Conservation (phyloP, 2,797 vertebrate species). For the Microctenopoma steveboyesi region DNA sequence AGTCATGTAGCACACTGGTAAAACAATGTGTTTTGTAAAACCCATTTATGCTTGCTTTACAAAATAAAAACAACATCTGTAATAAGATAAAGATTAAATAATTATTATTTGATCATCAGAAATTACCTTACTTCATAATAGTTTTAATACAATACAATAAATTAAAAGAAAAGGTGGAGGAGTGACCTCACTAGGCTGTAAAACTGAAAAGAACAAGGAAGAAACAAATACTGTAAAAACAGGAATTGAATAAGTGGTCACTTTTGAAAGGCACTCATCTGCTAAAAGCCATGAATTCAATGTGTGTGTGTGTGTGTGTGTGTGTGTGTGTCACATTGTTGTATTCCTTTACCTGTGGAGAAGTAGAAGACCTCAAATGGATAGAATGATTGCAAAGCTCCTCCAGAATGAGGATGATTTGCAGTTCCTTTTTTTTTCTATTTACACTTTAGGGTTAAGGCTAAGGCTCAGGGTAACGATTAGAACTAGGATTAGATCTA, state of each 20-base stretch:
- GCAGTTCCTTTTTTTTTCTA: slow-evolving; percentile 18
- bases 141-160: slow-evolving; percentile 73
- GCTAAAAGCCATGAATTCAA: slow-evolving; percentile 87
- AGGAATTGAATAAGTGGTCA: slow-evolving; percentile 89
- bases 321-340: slow-evolving; percentile 22
- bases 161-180: slow-evolving; percentile 55
- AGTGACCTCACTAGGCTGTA: slow-evolving; percentile 63
- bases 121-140: slow-evolving; percentile 67
- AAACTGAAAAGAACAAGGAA: slow-evolving; percentile 78
- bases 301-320: slow-evolving; percentile 50
- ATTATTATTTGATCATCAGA: slow-evolving; percentile 76
- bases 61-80: slow-evolving; percentile 65
- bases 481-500: slow-evolving; percentile 27
- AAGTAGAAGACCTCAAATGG: slow-evolving; percentile 34
- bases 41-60: slow-evolving; percentile 55
- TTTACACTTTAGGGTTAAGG: slow-evolving; percentile 62
- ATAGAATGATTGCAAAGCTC: slow-evolving; percentile 28
- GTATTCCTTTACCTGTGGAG: slow-evolving; percentile 66
- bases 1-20: slow-evolving; percentile 55
- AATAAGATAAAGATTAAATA: slow-evolving; percentile 77
- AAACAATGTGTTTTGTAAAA: slow-evolving; percentile 64
- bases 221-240: slow-evolving; percentile 71
- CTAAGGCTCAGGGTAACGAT: slow-evolving; percentile 48
- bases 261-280: slow-evolving; percentile 96
- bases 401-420: slow-evolving; percentile 38